phyloP scores from a whole-genome alignment of 1,140 invertebrate species.

The Macrosteles quadrilineatus region DNA sequence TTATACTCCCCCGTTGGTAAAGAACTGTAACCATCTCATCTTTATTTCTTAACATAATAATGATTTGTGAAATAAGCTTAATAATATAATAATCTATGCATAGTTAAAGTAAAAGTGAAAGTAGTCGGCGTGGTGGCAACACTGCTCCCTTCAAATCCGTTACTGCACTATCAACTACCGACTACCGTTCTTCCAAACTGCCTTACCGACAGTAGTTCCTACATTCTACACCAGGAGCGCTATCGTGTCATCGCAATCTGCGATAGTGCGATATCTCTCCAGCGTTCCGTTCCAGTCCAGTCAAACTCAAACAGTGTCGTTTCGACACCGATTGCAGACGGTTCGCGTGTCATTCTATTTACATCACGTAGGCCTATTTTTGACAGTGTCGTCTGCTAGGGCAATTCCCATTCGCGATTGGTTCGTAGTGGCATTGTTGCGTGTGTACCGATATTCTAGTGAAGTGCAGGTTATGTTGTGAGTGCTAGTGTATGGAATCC shows the following conservation, averaged over 20 bases:
- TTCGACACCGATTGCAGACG: background rate
- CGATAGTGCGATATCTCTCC: too few species aligned
- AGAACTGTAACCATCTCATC: too few species aligned
- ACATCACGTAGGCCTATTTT: background rate
- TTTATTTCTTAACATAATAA: too few species aligned
- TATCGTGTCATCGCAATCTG: background rate
- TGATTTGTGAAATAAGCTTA: too few species aligned
- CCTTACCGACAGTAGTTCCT: background rate
- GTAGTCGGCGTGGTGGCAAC: background rate
- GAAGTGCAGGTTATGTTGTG: too few species aligned
- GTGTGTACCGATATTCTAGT: too few species aligned
- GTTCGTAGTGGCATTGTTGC: too few species aligned
- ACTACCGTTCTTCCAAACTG: background rate
- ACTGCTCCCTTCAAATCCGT: background rate
- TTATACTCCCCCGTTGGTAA: too few species aligned
- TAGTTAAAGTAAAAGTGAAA: too few species aligned
- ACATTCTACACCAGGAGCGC: background rate
- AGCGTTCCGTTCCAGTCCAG: background rate
- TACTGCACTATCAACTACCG: background rate
- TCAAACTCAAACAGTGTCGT: slow-evolving; percentile 7
- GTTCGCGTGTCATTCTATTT: background rate
- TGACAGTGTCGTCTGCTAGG: background rate
- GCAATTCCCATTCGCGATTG: too few species aligned
- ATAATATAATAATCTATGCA: too few species aligned
- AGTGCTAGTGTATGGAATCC: too few species aligned